Evolutionary conservation across 2,888 invertebrate species (phyloP), one percentile per base, ranked within the genome.

Genomic region (Arrhopalites spinosus): DNA sequence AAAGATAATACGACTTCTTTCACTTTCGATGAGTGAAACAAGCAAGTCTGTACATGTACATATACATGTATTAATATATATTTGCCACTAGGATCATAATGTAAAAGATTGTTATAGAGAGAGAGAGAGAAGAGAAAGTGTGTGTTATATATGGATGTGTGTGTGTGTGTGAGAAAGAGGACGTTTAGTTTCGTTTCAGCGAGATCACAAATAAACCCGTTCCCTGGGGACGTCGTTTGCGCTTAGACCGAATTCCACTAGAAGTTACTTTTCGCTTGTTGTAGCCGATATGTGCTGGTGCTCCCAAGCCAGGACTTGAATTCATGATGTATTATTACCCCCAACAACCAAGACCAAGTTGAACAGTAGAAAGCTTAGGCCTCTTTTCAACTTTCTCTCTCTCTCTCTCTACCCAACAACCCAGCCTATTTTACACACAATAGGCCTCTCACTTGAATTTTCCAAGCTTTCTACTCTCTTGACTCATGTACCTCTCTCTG

Each of bases 201-300:
- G 30, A 73, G 73, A 73, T 73, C 64, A 73, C 64, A 73, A 73
- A 63, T 73, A 73, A 73, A 73, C 45, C 64, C 64, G 64, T 63
- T 64, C 64, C 64, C 64, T 63, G 73, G 64, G 73, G 53, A 73
- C 43, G 63, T 73, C 73, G 50, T 64, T 73, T 73, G 50, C 64
- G 72, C 77, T 71, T 76, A 67, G 73, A 27, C 72, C 72, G 75
- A 75, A 77, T 77, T 78, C 76, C 76, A 78, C 77, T 78, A 78
- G 69, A 77, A 78, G 73, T 73, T 74, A 76, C 71, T 69, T 70
- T 70, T 50, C 50, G 56, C 70, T 63, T 64, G 50, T 64, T 50
- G 47, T 47, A 23, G n/a, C 1, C 1, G n/a, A 1, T 20, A 5
- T 53, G 11, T 53, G 23, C 1, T 8, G 3, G 53, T 70, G 53